phyloP scores from a whole-genome alignment of 2,888 invertebrate species.

The Dasysyrphus albostriatus region DNA sequence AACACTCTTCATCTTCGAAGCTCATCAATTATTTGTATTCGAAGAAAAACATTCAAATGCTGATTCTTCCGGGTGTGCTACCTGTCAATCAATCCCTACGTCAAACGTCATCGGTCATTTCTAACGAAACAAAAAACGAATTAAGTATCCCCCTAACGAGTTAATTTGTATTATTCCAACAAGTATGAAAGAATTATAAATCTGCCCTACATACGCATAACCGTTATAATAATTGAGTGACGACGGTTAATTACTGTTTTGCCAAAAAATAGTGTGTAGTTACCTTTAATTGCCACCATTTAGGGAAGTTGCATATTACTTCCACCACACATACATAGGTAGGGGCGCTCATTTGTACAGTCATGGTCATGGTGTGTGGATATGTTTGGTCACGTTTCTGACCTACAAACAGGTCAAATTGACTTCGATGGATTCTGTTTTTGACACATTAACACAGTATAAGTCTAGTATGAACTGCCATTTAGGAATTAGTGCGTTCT shows the following conservation, averaged over 20 bases:
- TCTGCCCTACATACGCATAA: conserved; percentile 52
- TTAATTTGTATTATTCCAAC: conserved; percentile 46
- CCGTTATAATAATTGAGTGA: conserved; percentile 38
- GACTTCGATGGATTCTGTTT: conserved; percentile 18
- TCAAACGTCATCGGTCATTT: conserved; percentile 3
- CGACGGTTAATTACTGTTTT: conserved; percentile 51
- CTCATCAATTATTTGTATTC: conserved; percentile 45
- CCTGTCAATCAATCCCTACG: conserved; percentile 62
- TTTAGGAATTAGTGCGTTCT: conserved; percentile 57
- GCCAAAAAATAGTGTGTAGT: conserved; percentile 40
- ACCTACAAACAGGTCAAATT: conserved; percentile 54
- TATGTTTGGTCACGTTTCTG: conserved; percentile 64
- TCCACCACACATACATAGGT: conserved; percentile 10
- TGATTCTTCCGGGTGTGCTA: conserved; percentile 68
- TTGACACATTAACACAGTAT: conserved; percentile 72
- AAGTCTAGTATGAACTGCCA: conserved; percentile 54
- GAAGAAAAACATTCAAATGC: conserved; percentile 26
- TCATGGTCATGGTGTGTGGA: conserved; percentile 12
- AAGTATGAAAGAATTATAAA: conserved; percentile 1
- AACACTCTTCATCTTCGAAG: conserved; percentile 34
- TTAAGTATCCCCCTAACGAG: conserved; percentile 54
- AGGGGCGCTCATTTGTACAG: background rate
- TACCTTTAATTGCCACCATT: conserved; percentile 54
- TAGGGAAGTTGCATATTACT: conserved; percentile 59
- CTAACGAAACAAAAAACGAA: conserved; percentile 45